Base-by-base conservation (phyloP, 2,797 vertebrate species). In the Neosilurus hyrtlii region DNA sequence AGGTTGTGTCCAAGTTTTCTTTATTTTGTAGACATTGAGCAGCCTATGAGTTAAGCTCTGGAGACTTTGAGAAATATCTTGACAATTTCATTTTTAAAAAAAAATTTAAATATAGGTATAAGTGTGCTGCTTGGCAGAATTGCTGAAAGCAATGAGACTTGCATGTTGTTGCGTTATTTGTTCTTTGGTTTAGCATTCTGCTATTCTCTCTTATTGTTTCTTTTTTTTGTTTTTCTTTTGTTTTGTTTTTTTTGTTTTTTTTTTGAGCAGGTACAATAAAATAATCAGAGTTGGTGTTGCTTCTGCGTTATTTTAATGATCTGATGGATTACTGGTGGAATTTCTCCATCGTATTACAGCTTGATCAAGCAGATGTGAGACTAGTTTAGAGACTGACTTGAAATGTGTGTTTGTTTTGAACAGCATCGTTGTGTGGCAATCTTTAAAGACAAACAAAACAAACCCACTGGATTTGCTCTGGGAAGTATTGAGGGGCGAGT, bases 401-500 rank as follows among this genome's bases (percentile, higher is more conserved):
- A 0, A 71, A 12, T 57, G 26, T 79, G 16, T 37, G 22, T 87
- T 10, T 89, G 12, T 78, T 86, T 52, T 63, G 76, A 91, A 68
- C 83, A 99, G 98, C 98, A 99, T 88, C 97, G 97, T 30, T 99
- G 98, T 90, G 97, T 99, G 76, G 97, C 97, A 83, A 98, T 99
- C 91, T 99, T 99, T 90, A 99, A 98, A 93, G 98, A 99, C 93
- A 99, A 99, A 90, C 98, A 98, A 91, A 98, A 98, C 92, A 99
- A 99, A 88, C 98, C 98, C 0, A 99, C 98, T 12, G 98, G 98
- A 49, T 99, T 99, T 93, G 98, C 98, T 26, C 93, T 99, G 89
- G 98, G 98, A 84, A 99, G 98, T 85, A 99, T 99, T 8, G 98
- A 99, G 91, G 98, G 98, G 49, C 91, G 98, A 91, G 98, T 99